Base-by-base conservation (phyloP, 2,888 invertebrate species). In the Acanthosoma haemorrhoidale region DNA sequence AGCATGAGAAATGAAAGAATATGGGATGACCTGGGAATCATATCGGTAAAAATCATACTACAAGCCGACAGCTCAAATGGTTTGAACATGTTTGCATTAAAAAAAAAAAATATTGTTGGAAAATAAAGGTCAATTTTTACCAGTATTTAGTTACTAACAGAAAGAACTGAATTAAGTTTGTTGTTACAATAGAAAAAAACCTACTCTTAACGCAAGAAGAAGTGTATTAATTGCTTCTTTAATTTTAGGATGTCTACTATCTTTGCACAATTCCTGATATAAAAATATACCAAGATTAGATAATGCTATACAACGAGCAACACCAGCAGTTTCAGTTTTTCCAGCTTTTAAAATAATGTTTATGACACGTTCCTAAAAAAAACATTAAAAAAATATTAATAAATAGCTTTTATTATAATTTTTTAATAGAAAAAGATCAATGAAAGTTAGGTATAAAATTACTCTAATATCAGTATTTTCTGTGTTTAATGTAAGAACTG, bases 241-340 rank as follows among this genome's bases (percentile, higher is more conserved):
- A 71, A 88, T 82, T 76, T 85, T 86, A 58, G 85, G 81, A 80
- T 89, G 88, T 74, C 83, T 83, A 11, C 84, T 84, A 75, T 83
- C 83, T 60, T 84, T 78, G 68, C 72, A 72, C 16, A 74, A 68
- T 67, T 70, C 88, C 78, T 87, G 85, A 76, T 89, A 89, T 18
- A 88, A 81, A 78, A 87, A 90, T 76, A 89, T 85, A 1, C 92
- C 90, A 67, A 96, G 84, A 63, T 93, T 90, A 70, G 92, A 91
- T 2, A 96, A 84, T 36, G 95, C 94, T 74, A 95, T 89, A 77
- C 93, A 94, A 74, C 96, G 86, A 29, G 95, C 95, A 77, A 88
- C 86, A 16, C 90, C 92, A 67, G 91, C 89, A 71, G 94, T 93
- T 82, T 96, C 96, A 60, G 90, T 86, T 70, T 93, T 88, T 29